Conservation (phyloP, 30 jellyfish, hydroid and myxozoan species). For the Aurelia aurita region DNA sequence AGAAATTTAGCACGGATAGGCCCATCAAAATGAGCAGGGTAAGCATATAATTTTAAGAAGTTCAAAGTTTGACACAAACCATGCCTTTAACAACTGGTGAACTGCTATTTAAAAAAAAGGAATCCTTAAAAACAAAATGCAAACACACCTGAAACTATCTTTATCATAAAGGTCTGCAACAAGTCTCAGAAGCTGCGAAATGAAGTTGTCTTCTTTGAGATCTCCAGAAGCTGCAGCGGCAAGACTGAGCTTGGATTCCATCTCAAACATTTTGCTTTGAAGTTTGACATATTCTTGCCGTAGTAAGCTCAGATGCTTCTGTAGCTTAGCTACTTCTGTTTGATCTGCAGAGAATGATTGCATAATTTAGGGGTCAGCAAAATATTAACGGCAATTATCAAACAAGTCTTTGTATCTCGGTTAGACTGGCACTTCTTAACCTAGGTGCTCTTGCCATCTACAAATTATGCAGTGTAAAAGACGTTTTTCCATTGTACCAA, state of each 20-base stretch:
- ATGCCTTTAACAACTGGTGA: too few relatives aligned
- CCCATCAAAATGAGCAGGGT: too few relatives aligned
- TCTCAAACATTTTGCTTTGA: slow-evolving; percentile 84
- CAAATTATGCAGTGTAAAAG: too few relatives aligned
- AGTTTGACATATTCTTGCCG: slow-evolving; percentile 97
- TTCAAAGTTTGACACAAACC: too few relatives aligned
- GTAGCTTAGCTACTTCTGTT: slow-evolving; percentile 91
- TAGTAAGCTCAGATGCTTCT: slow-evolving; percentile 95
- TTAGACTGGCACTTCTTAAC: too few relatives aligned
- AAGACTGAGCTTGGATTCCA: slow-evolving; percentile 92
- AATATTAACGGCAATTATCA: background rate
- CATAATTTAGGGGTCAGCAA: background rate
- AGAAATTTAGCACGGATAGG: too few relatives aligned
- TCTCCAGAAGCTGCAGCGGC: slow-evolving; percentile 99
- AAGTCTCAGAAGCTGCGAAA: slow-evolving; percentile 80
- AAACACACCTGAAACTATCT: slow-evolving; percentile 80
- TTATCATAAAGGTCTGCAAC: slow-evolving; percentile 84
- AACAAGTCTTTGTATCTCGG: background rate
- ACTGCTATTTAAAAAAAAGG: too few relatives aligned
- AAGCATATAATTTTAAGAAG: too few relatives aligned
- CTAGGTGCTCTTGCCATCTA: too few relatives aligned
- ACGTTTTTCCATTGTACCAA: too few relatives aligned
- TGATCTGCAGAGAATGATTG: too few relatives aligned
- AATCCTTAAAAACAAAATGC: too few relatives aligned
- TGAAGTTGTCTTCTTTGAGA: slow-evolving; percentile 83